Base-by-base conservation (phyloP, 2,888 invertebrate genomes). In the Cenopis cana region DNA sequence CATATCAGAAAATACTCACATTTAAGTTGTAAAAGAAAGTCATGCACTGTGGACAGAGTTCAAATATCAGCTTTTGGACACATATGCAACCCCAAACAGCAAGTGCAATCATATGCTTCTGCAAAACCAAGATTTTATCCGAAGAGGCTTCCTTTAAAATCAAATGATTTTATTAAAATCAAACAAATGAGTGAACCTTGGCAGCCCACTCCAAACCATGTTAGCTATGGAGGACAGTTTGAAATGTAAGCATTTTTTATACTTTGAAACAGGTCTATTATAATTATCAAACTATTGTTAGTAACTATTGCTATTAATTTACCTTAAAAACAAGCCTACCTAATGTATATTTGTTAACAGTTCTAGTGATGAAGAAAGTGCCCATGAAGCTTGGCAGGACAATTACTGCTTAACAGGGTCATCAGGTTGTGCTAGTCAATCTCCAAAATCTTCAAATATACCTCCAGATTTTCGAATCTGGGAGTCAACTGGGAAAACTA, bases 181-280 rank as follows among this genome's bases (percentile, higher is more conserved):
- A 82, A 79, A 59, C 82, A 81, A 89, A 91, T 92, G 90, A 89
- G 85, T 86, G 87, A 89, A 64, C 78, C 85, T 73, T 73, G 78
- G 74, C 81, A 85, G 73, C 89, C 90, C 14, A 83, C 84, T 50
- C 52, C 79, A 62, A 79, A 82, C 60, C 84, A 89, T 79, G 82
- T 81, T 68, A 86, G 86, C 73, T 85, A 81, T 78, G 90, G 89
- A 66, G 90, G 90, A 73, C 78, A 81, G 55, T 90, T 90, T 83
- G 75, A 86, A 38, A 81, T 89, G 92, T 92, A 82, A 89, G 91
- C 82, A 46, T n/a, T 8, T 46, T 46, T n/a, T 46, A 12, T 46
- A 46, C 33, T 8, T 33, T 33, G 33, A 33, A 33, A 33, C 6
- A 33, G 41, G 14, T 14, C 41, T 0, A 14, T 41, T 41, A 41